Evolutionary conservation across 1,140 invertebrate genomes (phyloP).

Genomic region (Melanaphis sacchari): DNA sequence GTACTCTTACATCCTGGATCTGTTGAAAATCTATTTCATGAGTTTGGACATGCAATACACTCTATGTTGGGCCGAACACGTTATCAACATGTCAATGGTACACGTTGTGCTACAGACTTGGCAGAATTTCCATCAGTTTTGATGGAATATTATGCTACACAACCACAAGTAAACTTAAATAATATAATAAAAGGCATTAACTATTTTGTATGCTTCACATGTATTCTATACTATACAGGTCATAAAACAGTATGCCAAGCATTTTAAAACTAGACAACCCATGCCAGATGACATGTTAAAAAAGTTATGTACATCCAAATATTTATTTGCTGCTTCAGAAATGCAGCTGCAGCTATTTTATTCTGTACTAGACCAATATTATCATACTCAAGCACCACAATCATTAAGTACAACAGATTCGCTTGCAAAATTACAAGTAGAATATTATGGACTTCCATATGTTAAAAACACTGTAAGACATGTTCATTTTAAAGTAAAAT

Average conservation of each 20-base stretch:
- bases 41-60: slow-evolving; percentile 99
- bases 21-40: slow-evolving; percentile 97
- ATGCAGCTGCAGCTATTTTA: slow-evolving; percentile 92
- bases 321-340: slow-evolving; percentile 87
- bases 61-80: slow-evolving; percentile 95
- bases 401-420: slow-evolving; percentile 76
- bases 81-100: slow-evolving; percentile 97
- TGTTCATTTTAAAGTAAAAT: slow-evolving; percentile 30
- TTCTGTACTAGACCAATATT: slow-evolving; percentile 87
- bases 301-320: slow-evolving; percentile 82
- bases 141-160: slow-evolving; percentile 97
- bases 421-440: slow-evolving; percentile 79
- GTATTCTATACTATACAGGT: slow-evolving; percentile 67
- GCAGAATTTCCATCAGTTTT: slow-evolving; percentile 97
- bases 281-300: slow-evolving; percentile 80
- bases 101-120: slow-evolving; percentile 95
- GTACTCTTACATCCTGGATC: slow-evolving; percentile 82
- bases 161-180: slow-evolving; percentile 74
- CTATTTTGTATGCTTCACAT: not conserved
- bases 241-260: slow-evolving; percentile 84
- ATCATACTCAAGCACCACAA: slow-evolving; percentile 73
- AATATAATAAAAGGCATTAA: not conserved
- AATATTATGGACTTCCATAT: slow-evolving; percentile 87
- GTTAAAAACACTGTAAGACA: slow-evolving; percentile 81
- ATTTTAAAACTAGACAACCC: slow-evolving; percentile 87